These are phyloP conservation scores for Leistus spinibarbis DNA, from an alignment of 2,888 invertebrate species.

Conservation along the genomic window DNA sequence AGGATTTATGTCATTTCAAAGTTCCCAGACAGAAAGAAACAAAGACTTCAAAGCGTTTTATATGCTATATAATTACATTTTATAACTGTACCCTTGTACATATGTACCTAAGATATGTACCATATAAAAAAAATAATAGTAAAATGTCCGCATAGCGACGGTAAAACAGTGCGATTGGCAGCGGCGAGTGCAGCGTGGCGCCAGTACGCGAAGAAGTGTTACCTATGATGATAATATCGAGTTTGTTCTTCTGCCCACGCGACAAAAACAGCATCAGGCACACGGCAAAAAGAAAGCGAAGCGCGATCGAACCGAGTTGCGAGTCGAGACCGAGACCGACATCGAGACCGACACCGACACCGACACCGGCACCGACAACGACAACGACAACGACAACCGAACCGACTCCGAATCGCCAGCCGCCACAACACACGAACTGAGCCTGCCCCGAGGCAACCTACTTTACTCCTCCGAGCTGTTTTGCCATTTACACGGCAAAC, in stretches of 20 bases:
- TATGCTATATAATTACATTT: too few relatives aligned
- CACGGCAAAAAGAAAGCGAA: constrained; percentile 9
- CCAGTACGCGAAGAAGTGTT: background rate
- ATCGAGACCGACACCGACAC: too few relatives aligned
- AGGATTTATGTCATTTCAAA: too few relatives aligned
- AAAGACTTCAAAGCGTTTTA: too few relatives aligned
- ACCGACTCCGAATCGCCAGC: background rate
- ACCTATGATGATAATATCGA: background rate
- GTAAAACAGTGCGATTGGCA: background rate
- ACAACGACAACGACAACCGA: too few relatives aligned
- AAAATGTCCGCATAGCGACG: background rate
- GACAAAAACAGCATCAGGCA: constrained; percentile 19
- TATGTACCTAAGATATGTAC: background rate
- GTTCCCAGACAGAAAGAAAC: too few relatives aligned
- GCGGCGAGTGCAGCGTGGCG: background rate
- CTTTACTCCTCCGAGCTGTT: background rate
- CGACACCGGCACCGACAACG: too few relatives aligned
- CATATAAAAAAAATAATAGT: too few relatives aligned
- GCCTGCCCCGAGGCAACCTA: background rate
- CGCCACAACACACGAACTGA: background rate
- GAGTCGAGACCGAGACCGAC: background rate
- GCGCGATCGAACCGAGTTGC: background rate
- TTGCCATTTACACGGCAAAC: background rate
- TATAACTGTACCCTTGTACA: background rate
- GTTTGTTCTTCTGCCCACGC: constrained; percentile 3